Percentiles rank a stretch among this genome's conserved stretches.
Conservation (phyloP, 2,113 vertebrate species). For the Origma solitaria region DNA sequence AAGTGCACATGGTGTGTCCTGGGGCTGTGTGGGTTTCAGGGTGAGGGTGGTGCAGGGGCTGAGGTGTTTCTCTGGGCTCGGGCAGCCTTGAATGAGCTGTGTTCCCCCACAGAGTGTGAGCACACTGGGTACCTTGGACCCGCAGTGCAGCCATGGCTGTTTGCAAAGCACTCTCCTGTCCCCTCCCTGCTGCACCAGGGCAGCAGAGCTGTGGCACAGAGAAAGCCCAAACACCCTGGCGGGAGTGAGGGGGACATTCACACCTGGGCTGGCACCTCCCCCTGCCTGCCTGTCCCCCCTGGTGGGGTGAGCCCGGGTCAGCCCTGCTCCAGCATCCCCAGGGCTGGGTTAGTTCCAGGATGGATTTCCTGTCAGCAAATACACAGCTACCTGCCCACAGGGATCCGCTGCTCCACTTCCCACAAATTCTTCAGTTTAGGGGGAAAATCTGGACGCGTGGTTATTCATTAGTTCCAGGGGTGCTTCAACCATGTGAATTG, state of each 20-base stretch:
- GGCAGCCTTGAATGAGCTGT: background rate
- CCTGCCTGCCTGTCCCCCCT: background rate
- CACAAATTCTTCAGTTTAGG: background rate
- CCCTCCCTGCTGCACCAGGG: background rate
- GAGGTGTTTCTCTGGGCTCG: background rate
- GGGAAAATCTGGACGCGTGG: background rate
- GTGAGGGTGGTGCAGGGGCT: background rate
- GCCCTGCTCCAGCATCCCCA: background rate
- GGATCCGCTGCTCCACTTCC: background rate
- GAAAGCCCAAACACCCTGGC: background rate
- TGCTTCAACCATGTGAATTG: background rate
- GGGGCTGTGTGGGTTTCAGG: background rate
- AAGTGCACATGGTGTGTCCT: background rate
- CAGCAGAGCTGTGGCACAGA: rapidly evolving
- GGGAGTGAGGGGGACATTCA: background rate
- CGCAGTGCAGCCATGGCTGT: rapidly evolving
- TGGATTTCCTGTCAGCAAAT: background rate
- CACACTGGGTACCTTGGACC: background rate
- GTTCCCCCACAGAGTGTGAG: rapidly evolving
- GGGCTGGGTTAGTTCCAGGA: background rate
- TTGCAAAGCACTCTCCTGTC: background rate
- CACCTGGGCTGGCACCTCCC: background rate
- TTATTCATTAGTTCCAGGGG: background rate
- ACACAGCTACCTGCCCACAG: background rate
- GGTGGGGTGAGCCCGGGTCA: background rate